These are phyloP conservation scores for Listronotus oregonensis DNA, from an alignment of 1,140 invertebrate genomes.

Conservation along the genomic window DNA sequence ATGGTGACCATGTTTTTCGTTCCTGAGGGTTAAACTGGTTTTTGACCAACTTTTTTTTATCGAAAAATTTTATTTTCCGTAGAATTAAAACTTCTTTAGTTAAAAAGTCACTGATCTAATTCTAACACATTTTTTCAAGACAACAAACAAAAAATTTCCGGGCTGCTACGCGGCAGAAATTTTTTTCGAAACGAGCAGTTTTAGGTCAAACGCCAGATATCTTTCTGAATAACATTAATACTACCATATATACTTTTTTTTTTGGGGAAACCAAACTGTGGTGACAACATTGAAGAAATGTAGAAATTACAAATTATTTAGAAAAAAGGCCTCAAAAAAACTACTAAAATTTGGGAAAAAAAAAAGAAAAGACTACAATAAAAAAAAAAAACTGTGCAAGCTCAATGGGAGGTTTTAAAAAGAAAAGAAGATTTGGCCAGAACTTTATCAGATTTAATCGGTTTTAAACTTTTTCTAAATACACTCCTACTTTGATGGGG, in stretches of 20 bases:
- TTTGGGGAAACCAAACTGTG: constrained; percentile 22
- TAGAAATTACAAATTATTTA: constrained; percentile 32
- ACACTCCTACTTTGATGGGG: too few species aligned
- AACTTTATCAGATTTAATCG: constrained; percentile 36
- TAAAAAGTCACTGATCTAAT: too few species aligned
- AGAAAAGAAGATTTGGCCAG: constrained; percentile 31
- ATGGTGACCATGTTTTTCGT: too few species aligned
- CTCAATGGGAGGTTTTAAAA: constrained; percentile 33
- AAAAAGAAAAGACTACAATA: constrained; percentile 16
- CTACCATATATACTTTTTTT: not conserved
- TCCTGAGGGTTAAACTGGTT: too few species aligned
- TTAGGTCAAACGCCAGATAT: not conserved
- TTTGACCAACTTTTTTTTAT: too few species aligned
- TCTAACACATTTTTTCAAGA: too few species aligned
- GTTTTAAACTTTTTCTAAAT: constrained; percentile 8
- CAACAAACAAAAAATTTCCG: too few species aligned
- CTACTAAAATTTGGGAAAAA: constrained; percentile 20
- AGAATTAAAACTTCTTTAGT: too few species aligned
- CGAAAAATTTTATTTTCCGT: too few species aligned
- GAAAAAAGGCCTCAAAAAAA: constrained; percentile 15
- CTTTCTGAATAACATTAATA: not conserved
- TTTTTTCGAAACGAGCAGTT: not conserved
- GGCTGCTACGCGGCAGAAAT: not conserved
- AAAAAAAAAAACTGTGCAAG: constrained; percentile 19
- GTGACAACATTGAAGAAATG: constrained; percentile 31